These are phyloP conservation scores for Heterocephalus glaber DNA, from an alignment of 2,113 vertebrate genomes.

Conservation along the genomic window DNA sequence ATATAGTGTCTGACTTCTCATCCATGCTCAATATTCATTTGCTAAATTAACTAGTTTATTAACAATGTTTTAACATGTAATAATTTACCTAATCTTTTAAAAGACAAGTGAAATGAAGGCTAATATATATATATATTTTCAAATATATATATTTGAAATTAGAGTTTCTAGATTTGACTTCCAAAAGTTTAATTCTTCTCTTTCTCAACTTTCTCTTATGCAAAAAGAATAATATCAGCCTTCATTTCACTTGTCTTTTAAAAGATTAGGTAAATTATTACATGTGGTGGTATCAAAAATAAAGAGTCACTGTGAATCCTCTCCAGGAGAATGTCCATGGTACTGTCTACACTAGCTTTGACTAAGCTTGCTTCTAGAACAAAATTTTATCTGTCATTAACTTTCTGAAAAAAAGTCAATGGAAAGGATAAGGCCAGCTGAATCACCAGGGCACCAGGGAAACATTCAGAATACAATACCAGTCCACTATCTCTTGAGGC, in stretches of 20 bases:
- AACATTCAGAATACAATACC: not conserved
- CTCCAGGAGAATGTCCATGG: not conserved
- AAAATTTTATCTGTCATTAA: slow-evolving; percentile 20
- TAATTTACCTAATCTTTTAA: slow-evolving; percentile 18
- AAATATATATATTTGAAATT: too few relatives aligned
- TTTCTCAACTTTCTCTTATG: too few relatives aligned
- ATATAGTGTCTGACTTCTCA: not conserved
- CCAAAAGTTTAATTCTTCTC: too few relatives aligned
- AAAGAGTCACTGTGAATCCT: too few relatives aligned
- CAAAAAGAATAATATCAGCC: too few relatives aligned
- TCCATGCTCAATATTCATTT: not conserved
- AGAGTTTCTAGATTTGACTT: too few relatives aligned
- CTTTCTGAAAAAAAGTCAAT: not conserved
- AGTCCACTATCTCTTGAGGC: not conserved
- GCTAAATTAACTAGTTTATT: not conserved
- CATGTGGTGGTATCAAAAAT: too few relatives aligned
- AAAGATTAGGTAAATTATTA: slow-evolving; percentile 1
- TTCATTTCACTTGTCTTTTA: not conserved
- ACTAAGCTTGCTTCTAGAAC: not conserved
- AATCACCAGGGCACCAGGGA: not conserved
- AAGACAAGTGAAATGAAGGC: not conserved
- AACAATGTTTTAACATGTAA: not conserved
- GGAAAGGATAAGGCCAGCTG: not conserved
- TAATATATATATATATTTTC: too few relatives aligned
- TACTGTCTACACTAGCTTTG: not conserved